These are phyloP conservation scores for Venturia canescens DNA, from an alignment of 1,140 invertebrate genomes.

Conservation along the genomic window DNA sequence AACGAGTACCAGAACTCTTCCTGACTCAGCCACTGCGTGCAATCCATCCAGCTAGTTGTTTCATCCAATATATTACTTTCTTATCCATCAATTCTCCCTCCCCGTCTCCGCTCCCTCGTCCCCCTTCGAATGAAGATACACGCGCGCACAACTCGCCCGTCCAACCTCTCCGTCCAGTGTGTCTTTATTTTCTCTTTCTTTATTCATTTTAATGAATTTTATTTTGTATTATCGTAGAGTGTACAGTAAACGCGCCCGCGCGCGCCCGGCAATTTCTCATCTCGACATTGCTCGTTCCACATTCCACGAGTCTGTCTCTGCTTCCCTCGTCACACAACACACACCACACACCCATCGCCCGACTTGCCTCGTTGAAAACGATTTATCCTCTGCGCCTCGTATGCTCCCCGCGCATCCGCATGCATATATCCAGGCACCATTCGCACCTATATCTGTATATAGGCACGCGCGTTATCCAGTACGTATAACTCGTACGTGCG, in stretches of 20 bases:
- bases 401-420: neutral
- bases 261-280: conserved; percentile 20
- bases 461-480: neutral
- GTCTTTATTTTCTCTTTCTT: neutral
- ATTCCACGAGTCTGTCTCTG: conserved; percentile 14
- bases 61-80: neutral
- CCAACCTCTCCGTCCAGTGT: too few relatives aligned
- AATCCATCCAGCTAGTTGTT: conserved; percentile 67
- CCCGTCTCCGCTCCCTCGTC: neutral
- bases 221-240: conserved; percentile 1
- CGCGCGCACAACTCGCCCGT: too few relatives aligned
- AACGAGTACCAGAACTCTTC: conserved; percentile 55
- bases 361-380: conserved; percentile 9
- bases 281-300: conserved; percentile 17
- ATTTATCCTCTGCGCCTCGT: neutral
- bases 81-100: neutral
- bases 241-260: conserved; percentile 31
- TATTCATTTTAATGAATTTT: neutral
- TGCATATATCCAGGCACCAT: neutral
- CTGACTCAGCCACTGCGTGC: conserved; percentile 57
- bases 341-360: neutral
- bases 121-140: too few relatives aligned
- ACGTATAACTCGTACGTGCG: neutral
- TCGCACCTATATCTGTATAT: neutral
- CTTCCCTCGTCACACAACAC: neutral